A percentile compares a stretch with the other conserved stretches of the same genome.
Conservation (phyloP, 2,797 vertebrate genomes). For the Anomalospiza imberbis region DNA sequence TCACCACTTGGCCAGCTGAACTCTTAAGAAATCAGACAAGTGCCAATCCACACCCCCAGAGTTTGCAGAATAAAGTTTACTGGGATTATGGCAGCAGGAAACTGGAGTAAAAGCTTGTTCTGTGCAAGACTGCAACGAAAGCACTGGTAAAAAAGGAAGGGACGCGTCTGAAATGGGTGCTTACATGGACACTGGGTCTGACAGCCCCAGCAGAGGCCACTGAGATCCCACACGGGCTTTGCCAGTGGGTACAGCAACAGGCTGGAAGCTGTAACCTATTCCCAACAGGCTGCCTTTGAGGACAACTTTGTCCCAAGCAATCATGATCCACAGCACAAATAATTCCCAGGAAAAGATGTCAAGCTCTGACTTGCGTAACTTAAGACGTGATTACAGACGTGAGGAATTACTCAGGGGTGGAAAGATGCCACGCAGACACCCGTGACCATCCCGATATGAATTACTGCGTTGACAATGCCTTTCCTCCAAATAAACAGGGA, state of each 20-base stretch:
- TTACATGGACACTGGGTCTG: accelerated
- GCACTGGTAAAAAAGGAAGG: neutral
- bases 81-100: neutral
- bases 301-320: neutral
- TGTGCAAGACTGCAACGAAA: neutral
- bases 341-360: neutral
- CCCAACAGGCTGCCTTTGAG: neutral
- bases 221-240: accelerated
- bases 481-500: neutral
- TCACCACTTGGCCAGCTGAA: neutral
- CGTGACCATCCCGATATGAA: neutral
- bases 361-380: neutral
- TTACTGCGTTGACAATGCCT: neutral
- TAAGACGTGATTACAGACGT: accelerated
- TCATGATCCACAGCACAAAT: neutral
- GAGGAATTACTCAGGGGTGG: neutral
- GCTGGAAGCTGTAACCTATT: neutral
- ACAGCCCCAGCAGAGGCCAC: neutral
- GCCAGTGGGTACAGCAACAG: neutral
- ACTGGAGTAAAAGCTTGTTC: neutral
- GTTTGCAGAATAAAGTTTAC: neutral
- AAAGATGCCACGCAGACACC: neutral
- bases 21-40: neutral
- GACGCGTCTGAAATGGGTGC: accelerated
- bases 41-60: neutral